phyloP scores from a whole-genome alignment of 2,888 invertebrate species.

The Stenolophus ochropezus region DNA sequence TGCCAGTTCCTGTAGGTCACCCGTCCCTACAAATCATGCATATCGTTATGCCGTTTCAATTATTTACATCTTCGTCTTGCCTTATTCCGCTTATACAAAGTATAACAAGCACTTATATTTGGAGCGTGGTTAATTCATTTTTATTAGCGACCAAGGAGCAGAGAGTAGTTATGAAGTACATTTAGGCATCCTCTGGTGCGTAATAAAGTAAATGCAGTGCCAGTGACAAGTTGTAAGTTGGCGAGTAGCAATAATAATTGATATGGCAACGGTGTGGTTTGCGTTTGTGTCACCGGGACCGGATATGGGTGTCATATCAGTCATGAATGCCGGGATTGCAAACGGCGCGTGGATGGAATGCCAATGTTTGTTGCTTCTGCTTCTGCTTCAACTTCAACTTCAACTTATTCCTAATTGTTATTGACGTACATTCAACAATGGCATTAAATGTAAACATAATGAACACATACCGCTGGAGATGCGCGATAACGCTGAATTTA shows the following conservation, averaged over 20 bases:
- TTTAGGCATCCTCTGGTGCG: slow-evolving; percentile 69
- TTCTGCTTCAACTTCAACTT: not conserved
- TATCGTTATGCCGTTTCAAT: not conserved
- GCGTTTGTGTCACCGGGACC: slow-evolving; percentile 58
- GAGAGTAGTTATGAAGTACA: slow-evolving; percentile 67
- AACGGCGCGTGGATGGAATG: slow-evolving; percentile 55
- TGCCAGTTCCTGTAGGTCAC: slow-evolving; percentile 53
- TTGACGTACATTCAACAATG: slow-evolving; percentile 26
- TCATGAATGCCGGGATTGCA: slow-evolving; percentile 60
- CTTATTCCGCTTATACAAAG: not conserved
- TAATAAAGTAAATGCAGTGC: slow-evolving; percentile 80
- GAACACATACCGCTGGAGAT: slow-evolving; percentile 39
- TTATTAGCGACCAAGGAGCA: slow-evolving; percentile 72
- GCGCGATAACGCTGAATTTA: slow-evolving; percentile 35
- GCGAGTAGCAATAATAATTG: slow-evolving; percentile 41
- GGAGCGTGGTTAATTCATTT: slow-evolving; percentile 72
- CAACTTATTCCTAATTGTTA: not conserved
- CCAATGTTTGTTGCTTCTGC: not conserved
- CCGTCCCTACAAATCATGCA: slow-evolving; percentile 16
- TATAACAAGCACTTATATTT: slow-evolving; percentile 70
- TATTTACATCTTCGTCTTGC: not conserved
- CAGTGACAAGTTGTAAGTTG: too few relatives aligned
- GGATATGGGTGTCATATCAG: slow-evolving; percentile 60
- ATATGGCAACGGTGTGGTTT: slow-evolving; percentile 55
- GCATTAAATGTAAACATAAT: slow-evolving; percentile 45